Percentiles rank a stretch among this genome's conserved stretches.
phyloP scores from a whole-genome alignment of 1,140 invertebrate species.

The Drosophila ficusphila region DNA sequence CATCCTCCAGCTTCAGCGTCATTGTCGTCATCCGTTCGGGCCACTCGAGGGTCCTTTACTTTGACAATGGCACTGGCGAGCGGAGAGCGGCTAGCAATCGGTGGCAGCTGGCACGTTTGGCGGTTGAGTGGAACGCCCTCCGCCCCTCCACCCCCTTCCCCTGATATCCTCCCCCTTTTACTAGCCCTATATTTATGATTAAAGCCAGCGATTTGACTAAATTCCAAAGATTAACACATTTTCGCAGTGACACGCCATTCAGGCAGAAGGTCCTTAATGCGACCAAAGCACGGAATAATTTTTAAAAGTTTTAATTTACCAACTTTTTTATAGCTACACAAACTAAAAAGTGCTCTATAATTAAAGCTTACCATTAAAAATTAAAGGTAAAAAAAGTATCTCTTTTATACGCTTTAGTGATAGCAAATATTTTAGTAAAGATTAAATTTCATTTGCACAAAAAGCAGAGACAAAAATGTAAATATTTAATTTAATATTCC shows the following conservation, averaged over 20 bases:
- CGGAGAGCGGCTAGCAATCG: conserved; percentile 39
- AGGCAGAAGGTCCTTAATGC: conserved; percentile 43
- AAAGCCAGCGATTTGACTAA: conserved; percentile 70
- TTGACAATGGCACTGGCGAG: conserved; percentile 60
- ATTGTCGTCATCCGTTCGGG: conserved; percentile 36
- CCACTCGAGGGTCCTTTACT: conserved; percentile 62
- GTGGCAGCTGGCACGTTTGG: conserved; percentile 77
- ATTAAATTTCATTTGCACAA: too few relatives aligned
- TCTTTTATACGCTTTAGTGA: too few relatives aligned
- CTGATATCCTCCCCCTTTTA: not conserved
- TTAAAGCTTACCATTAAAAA: too few relatives aligned
- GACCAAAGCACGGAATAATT: conserved; percentile 43
- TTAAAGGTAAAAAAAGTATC: too few relatives aligned
- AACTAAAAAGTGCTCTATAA: conserved; percentile 3
- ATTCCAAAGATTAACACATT: conserved; percentile 76
- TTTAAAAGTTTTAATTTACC: conserved; percentile 1
- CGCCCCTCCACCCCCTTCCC: not conserved
- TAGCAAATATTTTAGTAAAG: too few relatives aligned
- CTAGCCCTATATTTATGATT: conserved; percentile 63
- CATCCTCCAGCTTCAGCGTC: conserved; percentile 9
- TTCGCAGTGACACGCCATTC: conserved; percentile 60
- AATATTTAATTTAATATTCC: not conserved
- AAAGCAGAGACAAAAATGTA: not conserved
- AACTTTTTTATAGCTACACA: too few relatives aligned
- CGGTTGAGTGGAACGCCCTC: conserved; percentile 53